Base-by-base conservation (phyloP, 2,888 invertebrate genomes). In the Gastracanthus pulcherrimus region DNA sequence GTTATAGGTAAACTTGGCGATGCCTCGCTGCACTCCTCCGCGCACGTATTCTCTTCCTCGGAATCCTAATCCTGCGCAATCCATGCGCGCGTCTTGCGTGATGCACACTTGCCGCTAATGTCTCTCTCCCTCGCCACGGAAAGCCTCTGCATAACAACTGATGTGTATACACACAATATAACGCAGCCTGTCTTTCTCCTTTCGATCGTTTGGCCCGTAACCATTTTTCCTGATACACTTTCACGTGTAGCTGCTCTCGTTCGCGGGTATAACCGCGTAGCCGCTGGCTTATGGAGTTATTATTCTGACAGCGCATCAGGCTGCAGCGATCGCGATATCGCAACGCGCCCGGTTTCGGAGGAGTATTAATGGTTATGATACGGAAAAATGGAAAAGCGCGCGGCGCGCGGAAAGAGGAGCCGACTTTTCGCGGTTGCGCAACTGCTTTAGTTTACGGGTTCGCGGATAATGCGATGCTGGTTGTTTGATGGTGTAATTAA, bases 21-120 rank as follows among this genome's bases (percentile, higher is more conserved):
- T 11, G 45, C 70, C 31, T 55, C 45, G 69, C 26, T 36, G 60
- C 41, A n/a, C 45, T 13, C 58, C 26, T 9, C n/a, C n/a, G n/a
- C n/a, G n/a, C n/a, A n/a, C n/a, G n/a, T n/a, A n/a, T n/a, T n/a
- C 45, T 72, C 74, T 75, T 75, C 74, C 74, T 75, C 26, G 51
- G 29, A 55, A 76, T 75, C 48, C 64, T 23, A 29, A 23, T 34
- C 36, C 60, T 75, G 62, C 74, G 62, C 48, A 75, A 75, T 51
- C 31, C 62, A 6, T 34, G 19, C 34, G 34, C 31, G 62, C 31
- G 19, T 45, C 60, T 60, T 76, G 66, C 75, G 36, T 55, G 75
- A 11, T 31, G 34, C 67, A 29, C 60, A 31, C 29, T 48, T 31
- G 6, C 31, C 41, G 58, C 69, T 60, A 60, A 76, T 69, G 45